These are phyloP conservation scores for Anarrhichthys ocellatus DNA, from an alignment of 2,113 vertebrate species.

Conservation along the genomic window DNA sequence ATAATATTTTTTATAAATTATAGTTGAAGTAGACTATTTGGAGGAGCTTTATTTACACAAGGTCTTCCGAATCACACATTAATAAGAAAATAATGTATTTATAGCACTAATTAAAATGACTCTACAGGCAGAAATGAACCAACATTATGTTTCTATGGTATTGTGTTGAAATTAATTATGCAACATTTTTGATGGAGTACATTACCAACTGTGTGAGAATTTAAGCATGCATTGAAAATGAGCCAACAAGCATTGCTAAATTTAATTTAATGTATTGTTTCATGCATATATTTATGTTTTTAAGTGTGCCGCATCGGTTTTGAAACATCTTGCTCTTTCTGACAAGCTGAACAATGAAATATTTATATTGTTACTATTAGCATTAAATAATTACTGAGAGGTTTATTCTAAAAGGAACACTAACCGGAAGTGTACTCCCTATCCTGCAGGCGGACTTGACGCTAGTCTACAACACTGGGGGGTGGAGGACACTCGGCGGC, in stretches of 20 bases:
- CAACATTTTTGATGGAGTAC: neutral
- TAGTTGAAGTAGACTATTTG: neutral
- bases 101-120: neutral
- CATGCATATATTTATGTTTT: neutral
- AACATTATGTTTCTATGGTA: neutral
- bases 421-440: conserved; percentile 19
- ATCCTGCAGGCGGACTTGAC: neutral
- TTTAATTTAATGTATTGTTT: neutral
- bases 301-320: neutral
- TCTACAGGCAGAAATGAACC: neutral
- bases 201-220: neutral
- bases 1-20: neutral
- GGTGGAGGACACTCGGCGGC: neutral
- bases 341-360: neutral
- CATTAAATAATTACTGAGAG: neutral
- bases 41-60: neutral
- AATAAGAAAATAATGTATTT: neutral
- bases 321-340: neutral
- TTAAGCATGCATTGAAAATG: too few relatives aligned
- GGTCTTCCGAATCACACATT: neutral
- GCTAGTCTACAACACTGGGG: neutral
- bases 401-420: conserved; percentile 12
- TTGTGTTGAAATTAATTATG: neutral
- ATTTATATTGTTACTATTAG: neutral
- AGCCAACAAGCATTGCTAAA: too few relatives aligned